A percentile compares a stretch with the other conserved stretches of the same genome.
These are phyloP conservation scores for Etia nguti DNA, from an alignment of 2,113 vertebrate species.

Conservation along the genomic window DNA sequence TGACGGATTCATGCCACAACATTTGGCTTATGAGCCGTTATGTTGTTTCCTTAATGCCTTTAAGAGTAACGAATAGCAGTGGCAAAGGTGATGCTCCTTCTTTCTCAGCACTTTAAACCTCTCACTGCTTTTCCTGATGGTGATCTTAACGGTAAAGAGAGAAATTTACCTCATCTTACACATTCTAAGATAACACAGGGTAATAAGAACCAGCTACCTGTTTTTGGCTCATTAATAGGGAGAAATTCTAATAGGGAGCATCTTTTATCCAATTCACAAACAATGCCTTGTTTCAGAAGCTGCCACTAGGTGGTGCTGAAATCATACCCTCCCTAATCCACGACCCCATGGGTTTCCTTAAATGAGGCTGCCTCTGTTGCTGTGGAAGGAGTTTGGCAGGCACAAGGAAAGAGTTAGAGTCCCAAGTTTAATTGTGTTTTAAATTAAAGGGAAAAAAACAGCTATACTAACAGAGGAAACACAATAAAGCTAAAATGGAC, in stretches of 20 bases:
- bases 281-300: not conserved
- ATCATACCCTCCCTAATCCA: conserved; percentile 22
- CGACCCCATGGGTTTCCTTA: conserved; percentile 7
- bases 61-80: conserved; percentile 32
- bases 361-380: conserved; percentile 33
- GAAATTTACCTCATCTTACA: not conserved
- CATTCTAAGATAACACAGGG: not conserved
- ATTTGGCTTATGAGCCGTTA: conserved; percentile 55
- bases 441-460: conserved; percentile 8
- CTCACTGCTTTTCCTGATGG: not conserved
- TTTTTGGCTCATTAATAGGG: conserved; percentile 1
- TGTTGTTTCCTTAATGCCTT: conserved; percentile 39
- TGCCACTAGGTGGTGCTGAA: conserved; percentile 73
- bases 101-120: conserved; percentile 3
- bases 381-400: conserved; percentile 36
- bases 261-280: not conserved
- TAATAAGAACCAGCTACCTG: not conserved
- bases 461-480: conserved; percentile 44
- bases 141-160: conserved; percentile 16
- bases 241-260: not conserved
- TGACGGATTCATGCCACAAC: conserved; percentile 49
- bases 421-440: conserved; percentile 60
- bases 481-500: conserved; percentile 47
- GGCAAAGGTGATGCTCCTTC: conserved; percentile 9
- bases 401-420: conserved; percentile 43